Conservation (phyloP, 1,140 invertebrate genomes). For the Eurosta solidaginis region DNA sequence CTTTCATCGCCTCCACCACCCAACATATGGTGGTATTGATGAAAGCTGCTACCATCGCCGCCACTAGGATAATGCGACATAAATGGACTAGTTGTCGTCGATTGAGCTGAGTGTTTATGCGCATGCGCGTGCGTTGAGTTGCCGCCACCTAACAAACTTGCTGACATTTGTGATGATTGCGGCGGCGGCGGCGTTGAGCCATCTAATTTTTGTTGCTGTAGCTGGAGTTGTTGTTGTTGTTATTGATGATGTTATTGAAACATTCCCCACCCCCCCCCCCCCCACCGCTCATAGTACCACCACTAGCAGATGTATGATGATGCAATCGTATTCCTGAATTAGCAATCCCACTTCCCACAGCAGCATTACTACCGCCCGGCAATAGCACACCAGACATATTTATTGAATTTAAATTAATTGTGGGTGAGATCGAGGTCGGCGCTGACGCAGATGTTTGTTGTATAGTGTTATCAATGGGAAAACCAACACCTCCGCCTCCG, state of each 20-base stretch:
- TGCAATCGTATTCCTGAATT: not conserved
- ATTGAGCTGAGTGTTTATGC: slow-evolving; percentile 44
- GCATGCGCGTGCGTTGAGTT: not conserved
- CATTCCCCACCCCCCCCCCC: slow-evolving; percentile 30
- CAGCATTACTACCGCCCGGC: not conserved
- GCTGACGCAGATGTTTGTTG: not conserved
- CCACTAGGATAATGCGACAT: slow-evolving; percentile 46
- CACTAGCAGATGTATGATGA: not conserved
- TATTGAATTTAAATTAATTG: not conserved
- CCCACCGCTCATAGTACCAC: too few species aligned
- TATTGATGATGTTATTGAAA: slow-evolving; percentile 30
- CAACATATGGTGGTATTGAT: slow-evolving; percentile 28
- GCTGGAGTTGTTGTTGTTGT: not conserved
- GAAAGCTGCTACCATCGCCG: not conserved
- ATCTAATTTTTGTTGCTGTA: slow-evolving; percentile 28
- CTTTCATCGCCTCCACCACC: too few species aligned
- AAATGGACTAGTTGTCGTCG: slow-evolving; percentile 48
- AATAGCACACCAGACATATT: not conserved
- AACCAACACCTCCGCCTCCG: not conserved
- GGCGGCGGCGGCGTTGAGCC: not conserved
- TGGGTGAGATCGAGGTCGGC: not conserved
- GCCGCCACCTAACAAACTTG: not conserved
- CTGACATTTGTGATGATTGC: too few species aligned
- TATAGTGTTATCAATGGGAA: not conserved
- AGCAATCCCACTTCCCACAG: not conserved